A percentile compares a stretch with the other conserved stretches of the same genome.
Conservation (phyloP, 1,140 invertebrate species). For the Lepidurus couesii region DNA sequence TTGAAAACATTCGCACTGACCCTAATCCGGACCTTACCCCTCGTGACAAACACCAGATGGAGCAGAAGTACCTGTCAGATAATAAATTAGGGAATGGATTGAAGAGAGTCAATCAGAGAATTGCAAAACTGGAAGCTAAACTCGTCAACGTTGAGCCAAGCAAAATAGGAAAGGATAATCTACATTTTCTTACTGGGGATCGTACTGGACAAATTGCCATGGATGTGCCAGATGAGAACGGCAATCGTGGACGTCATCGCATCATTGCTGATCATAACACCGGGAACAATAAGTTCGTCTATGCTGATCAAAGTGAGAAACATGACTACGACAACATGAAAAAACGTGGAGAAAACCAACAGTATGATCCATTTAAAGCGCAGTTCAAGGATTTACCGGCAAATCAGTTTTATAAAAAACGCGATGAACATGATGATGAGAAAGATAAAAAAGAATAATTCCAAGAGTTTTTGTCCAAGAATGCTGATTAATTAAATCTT, state of each 20-base stretch:
- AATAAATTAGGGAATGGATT: neutral
- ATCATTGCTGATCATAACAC: neutral
- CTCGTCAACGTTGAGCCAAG: neutral
- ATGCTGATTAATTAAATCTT: no score
- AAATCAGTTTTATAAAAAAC: neutral
- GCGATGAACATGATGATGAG: neutral
- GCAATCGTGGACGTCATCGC: conserved; percentile 6
- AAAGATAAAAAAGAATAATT: neutral
- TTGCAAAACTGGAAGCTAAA: neutral
- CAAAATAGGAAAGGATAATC: neutral
- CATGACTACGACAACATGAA: neutral
- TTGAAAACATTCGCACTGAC: neutral
- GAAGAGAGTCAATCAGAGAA: neutral
- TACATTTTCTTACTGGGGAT: conserved; percentile 3
- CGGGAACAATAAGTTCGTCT: neutral
- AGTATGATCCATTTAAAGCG: neutral
- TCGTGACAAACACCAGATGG: no score
- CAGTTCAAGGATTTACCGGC: no score
- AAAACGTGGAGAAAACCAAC: neutral
- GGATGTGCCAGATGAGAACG: neutral
- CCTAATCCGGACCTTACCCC: no score
- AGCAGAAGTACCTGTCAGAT: no score
- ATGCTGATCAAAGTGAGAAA: neutral
- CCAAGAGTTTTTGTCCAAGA: neutral
- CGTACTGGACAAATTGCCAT: conserved; percentile 11